phyloP scores from a whole-genome alignment of 2,888 invertebrate genomes.

The Lasioglossum calceatum region DNA sequence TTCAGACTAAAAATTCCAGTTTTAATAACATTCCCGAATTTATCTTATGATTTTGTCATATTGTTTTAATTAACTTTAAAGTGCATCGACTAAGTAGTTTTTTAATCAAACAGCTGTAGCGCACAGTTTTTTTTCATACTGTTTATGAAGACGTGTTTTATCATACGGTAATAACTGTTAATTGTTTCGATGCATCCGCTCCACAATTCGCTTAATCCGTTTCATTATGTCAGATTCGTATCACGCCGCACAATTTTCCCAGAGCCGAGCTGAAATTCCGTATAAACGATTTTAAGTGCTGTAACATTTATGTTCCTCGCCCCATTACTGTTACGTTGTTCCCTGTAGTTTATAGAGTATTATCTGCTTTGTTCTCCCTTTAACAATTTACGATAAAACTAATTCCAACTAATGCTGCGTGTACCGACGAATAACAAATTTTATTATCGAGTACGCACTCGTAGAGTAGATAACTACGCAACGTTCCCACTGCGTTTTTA shows the following conservation, averaged over 20 bases:
- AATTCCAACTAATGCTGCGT: not conserved
- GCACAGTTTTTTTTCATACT: not conserved
- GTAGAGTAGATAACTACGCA: too few species aligned
- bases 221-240: not conserved
- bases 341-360: not conserved
- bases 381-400: not conserved
- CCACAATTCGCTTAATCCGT: not conserved
- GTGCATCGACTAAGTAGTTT: not conserved
- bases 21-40: not conserved
- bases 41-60: not conserved
- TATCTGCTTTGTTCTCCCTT: not conserved
- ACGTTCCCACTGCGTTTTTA: not conserved
- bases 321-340: not conserved
- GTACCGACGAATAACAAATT: not conserved
- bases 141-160: not conserved
- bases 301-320: not conserved
- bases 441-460: not conserved
- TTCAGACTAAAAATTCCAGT: too few species aligned
- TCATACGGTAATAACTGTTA: not conserved
- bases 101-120: not conserved
- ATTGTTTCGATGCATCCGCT: not conserved
- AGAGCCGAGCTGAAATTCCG: not conserved
- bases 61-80: not conserved
- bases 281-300: conserved; percentile 7
- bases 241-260: not conserved